These are phyloP conservation scores for Sphaeramia orbicularis DNA, from an alignment of 2,797 vertebrate species.

Conservation along the genomic window DNA sequence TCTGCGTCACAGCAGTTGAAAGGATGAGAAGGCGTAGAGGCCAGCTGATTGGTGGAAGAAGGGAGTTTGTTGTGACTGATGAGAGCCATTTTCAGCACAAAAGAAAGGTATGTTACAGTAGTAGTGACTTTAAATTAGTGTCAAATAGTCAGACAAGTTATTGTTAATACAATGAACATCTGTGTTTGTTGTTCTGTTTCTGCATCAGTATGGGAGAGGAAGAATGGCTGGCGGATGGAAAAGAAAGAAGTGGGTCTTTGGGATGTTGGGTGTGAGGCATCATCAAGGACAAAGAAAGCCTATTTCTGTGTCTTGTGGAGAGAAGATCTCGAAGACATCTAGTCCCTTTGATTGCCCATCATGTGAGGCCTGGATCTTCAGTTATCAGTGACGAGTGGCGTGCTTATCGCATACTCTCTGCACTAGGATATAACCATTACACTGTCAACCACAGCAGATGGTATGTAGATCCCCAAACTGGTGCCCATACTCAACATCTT, in stretches of 20 bases:
- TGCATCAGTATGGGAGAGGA: no score
- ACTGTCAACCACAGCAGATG: constrained; percentile 32
- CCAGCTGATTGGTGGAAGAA: constrained; percentile 32
- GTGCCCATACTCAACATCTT: constrained; percentile 35
- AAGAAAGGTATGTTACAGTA: constrained; percentile 21
- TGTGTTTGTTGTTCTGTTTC: no score
- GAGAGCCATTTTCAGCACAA: constrained; percentile 35
- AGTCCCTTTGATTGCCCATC: constrained; percentile 7
- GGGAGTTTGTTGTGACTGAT: constrained; percentile 35
- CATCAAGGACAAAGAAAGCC: background rate
- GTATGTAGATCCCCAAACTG: constrained; percentile 24
- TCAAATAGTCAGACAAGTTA: constrained; percentile 2
- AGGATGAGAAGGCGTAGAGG: constrained; percentile 17
- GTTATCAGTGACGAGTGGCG: no score
- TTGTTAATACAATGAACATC: constrained; percentile 8
- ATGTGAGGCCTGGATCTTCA: constrained; percentile 16
- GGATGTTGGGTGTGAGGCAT: constrained; percentile 22
- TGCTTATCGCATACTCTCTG: constrained; percentile 23
- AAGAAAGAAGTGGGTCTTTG: constrained; percentile 47
- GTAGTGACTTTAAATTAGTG: constrained; percentile 6
- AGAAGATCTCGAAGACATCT: constrained; percentile 13
- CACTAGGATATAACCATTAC: constrained; percentile 18
- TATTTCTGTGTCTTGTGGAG: constrained; percentile 23
- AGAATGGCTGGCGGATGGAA: constrained; percentile 35
- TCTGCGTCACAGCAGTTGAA: constrained; percentile 32